These are phyloP conservation scores for Melanotaenia parkinsoni DNA, from an alignment of 2,797 vertebrate species.

Conservation along the genomic window DNA sequence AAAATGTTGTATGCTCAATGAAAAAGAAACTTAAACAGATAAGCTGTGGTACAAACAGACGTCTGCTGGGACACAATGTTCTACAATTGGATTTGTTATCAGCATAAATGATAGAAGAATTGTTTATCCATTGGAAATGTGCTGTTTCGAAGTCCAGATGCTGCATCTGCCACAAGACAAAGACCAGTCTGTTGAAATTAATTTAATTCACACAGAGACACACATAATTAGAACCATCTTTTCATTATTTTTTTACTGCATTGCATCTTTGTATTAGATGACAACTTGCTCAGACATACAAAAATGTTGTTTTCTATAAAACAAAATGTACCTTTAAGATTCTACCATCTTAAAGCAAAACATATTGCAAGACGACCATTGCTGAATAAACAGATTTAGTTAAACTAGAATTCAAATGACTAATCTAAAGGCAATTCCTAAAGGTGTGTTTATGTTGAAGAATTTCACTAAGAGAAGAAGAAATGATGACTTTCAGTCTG, in stretches of 20 bases:
- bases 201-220: conserved; percentile 6
- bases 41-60: conserved; percentile 2
- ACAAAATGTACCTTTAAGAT: not conserved
- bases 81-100: conserved; percentile 10
- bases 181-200: conserved; percentile 14
- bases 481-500: not conserved
- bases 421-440: not conserved
- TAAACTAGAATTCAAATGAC: not conserved
- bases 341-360: not conserved
- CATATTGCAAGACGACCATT: not conserved
- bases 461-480: not conserved
- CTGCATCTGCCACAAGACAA: not conserved
- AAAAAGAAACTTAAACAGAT: not conserved
- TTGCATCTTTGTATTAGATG: not conserved
- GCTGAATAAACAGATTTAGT: not conserved
- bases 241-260: not conserved
- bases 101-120: conserved; percentile 14
- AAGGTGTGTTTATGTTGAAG: conserved; percentile 6
- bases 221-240: not conserved
- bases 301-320: not conserved
- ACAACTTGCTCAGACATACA: not conserved
- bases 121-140: conserved; percentile 27
- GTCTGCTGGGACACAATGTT: not conserved
- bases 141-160: conserved; percentile 35
- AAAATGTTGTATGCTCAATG: conserved; percentile 20